phyloP scores from a whole-genome alignment of 37 sponge, comb jelly and placozoan species.

The Petrosia ficiformis region DNA sequence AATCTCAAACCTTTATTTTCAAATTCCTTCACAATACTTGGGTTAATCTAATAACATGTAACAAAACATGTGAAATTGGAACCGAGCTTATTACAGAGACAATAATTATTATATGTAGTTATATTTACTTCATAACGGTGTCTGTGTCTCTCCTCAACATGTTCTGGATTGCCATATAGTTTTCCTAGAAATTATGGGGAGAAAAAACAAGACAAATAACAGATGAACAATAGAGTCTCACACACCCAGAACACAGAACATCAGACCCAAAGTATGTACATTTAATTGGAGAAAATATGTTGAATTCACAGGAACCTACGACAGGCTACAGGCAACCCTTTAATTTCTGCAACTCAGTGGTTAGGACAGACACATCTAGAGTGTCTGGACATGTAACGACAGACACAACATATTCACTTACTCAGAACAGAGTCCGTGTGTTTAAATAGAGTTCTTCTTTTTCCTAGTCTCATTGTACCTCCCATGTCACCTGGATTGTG shows the following conservation, averaged over 20 bases:
- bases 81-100: no score
- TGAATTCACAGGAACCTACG: no score
- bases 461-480: slow-evolving; percentile 95
- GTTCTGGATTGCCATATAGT: slow-evolving; percentile 55
- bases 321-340: no score
- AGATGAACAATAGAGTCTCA: no score
- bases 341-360: no score
- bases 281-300: no score
- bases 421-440: slow-evolving; percentile 51
- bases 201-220: neutral
- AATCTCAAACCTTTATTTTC: slow-evolving; percentile 76
- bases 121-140: slow-evolving; percentile 82
- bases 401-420: slow-evolving; percentile 24
- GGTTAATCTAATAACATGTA: slow-evolving; percentile 53
- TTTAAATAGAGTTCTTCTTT: slow-evolving; percentile 79
- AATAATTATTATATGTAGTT: no score
- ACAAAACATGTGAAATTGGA: no score
- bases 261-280: no score
- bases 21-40: slow-evolving; percentile 52
- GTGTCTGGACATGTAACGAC: neutral
- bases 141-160: slow-evolving; percentile 89
- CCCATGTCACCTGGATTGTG: slow-evolving; percentile 92
- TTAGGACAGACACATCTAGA: neutral
- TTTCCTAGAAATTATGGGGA: slow-evolving; percentile 64
- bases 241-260: no score